A percentile compares a stretch with the other conserved stretches of the same genome.
phyloP scores from a whole-genome alignment of 2,113 vertebrate genomes.

The Acanthochromis polyacanthus region DNA sequence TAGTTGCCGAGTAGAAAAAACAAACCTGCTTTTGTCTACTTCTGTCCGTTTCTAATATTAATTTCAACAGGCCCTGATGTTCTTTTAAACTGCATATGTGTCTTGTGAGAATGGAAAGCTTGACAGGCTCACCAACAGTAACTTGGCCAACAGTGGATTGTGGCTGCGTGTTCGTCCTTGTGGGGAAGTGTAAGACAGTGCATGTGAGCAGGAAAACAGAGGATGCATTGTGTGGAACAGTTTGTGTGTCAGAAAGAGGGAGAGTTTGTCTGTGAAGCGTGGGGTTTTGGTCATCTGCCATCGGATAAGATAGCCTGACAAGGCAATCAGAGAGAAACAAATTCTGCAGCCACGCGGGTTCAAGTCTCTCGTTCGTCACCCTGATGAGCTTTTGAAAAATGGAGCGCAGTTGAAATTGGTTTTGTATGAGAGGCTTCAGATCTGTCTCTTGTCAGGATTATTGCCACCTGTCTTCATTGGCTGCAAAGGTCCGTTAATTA shows the following conservation, averaged over 20 bases:
- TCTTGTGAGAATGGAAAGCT: neutral
- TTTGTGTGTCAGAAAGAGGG: slow-evolving; percentile 45
- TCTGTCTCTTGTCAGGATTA: slow-evolving; percentile 84
- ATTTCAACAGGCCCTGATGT: neutral
- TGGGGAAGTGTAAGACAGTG: slow-evolving; percentile 34
- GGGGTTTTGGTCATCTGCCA: slow-evolving; percentile 81
- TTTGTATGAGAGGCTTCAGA: slow-evolving; percentile 84
- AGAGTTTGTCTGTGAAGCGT: slow-evolving; percentile 66
- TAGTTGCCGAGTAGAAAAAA: neutral
- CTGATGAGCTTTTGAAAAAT: slow-evolving; percentile 88
- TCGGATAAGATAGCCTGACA: slow-evolving; percentile 84
- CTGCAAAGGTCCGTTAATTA: slow-evolving; percentile 83
- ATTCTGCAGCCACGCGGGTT: slow-evolving; percentile 78
- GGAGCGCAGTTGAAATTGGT: slow-evolving; percentile 82
- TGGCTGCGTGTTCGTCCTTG: slow-evolving; percentile 13
- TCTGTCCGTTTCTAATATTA: slow-evolving; percentile 15
- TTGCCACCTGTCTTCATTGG: slow-evolving; percentile 87
- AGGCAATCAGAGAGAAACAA: slow-evolving; percentile 85
- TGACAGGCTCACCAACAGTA: neutral
- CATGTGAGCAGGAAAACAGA: slow-evolving; percentile 41
- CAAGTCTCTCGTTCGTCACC: slow-evolving; percentile 81
- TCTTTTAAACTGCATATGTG: neutral
- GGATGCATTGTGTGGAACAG: slow-evolving; percentile 53
- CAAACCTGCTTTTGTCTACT: neutral
- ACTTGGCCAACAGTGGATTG: slow-evolving; percentile 19